These are phyloP conservation scores for Cathartes aura DNA, from an alignment of 2,113 vertebrate genomes.

Conservation along the genomic window DNA sequence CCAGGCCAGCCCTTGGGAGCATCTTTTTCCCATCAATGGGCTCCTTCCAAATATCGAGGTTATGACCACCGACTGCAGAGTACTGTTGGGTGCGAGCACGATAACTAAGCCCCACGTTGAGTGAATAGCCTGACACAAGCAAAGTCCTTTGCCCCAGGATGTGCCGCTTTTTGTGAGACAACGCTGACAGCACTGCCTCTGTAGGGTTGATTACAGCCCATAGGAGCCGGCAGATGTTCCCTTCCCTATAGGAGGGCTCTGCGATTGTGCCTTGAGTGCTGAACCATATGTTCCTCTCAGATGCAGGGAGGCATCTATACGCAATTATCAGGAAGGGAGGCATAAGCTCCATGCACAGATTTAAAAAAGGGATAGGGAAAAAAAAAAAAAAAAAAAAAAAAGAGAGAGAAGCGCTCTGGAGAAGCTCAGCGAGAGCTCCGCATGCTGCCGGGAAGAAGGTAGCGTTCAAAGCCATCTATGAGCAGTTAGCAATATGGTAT, in stretches of 20 bases:
- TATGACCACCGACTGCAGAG: fast-evolving
- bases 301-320: background rate
- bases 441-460: fast-evolving
- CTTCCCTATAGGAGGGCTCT: background rate
- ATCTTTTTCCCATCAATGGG: fast-evolving
- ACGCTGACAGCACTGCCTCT: fast-evolving
- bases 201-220: background rate
- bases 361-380: background rate
- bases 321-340: background rate
- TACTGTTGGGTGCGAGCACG: fast-evolving
- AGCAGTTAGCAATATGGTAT: background rate
- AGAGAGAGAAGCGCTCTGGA: background rate
- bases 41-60: fast-evolving
- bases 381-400: background rate
- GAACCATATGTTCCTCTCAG: background rate
- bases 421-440: background rate
- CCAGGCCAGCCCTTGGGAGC: background rate
- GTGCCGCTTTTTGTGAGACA: background rate
- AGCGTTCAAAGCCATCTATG: fast-evolving
- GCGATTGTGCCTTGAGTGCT: background rate
- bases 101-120: background rate
- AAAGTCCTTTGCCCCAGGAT: background rate
- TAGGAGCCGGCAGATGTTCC: background rate
- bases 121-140: fast-evolving
- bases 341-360: fast-evolving